Evolutionary conservation across 1,140 invertebrate species (phyloP).

Genomic region (Papilio dardanus): DNA sequence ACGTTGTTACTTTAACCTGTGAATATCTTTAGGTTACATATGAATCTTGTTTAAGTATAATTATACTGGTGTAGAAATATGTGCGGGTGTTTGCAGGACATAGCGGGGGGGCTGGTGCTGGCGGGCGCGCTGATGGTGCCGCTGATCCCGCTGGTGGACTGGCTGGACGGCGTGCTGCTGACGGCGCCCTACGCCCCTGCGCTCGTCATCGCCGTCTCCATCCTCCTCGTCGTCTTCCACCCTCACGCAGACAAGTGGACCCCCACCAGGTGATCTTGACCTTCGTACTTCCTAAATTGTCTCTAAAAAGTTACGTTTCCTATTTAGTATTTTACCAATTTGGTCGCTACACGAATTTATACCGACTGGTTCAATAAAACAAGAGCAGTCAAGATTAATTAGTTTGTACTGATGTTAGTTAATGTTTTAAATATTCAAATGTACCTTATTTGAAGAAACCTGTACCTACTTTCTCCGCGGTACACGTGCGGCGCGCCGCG

Average conservation of each 20-base stretch:
- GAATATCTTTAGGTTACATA: too few species aligned
- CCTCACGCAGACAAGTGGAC: slow-evolving; percentile 91
- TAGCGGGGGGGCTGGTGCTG: slow-evolving; percentile 88
- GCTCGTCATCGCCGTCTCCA: slow-evolving; percentile 85
- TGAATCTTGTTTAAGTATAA: not conserved
- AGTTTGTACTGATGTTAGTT: not conserved
- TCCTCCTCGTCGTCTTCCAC: slow-evolving; percentile 88
- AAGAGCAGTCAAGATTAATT: not conserved
- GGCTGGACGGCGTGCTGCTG: slow-evolving; percentile 88
- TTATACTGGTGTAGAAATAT: not conserved
- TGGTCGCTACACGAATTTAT: not conserved
- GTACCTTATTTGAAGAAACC: not conserved
- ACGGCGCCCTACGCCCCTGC: slow-evolving; percentile 86
- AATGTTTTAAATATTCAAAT: not conserved
- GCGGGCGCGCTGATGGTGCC: slow-evolving; percentile 87
- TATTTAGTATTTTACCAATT: not conserved
- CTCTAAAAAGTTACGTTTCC: too few species aligned
- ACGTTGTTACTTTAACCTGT: too few species aligned
- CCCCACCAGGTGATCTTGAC: slow-evolving; percentile 88
- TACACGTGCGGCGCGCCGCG: not conserved
- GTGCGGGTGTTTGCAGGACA: slow-evolving; percentile 86
- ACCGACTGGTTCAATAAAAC: too few species aligned
- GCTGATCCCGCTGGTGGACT: slow-evolving; percentile 89
- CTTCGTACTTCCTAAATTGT: too few species aligned
- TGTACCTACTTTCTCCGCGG: not conserved